These are phyloP conservation scores for Allacma fusca DNA, from an alignment of 2,888 invertebrate genomes.

Conservation along the genomic window DNA sequence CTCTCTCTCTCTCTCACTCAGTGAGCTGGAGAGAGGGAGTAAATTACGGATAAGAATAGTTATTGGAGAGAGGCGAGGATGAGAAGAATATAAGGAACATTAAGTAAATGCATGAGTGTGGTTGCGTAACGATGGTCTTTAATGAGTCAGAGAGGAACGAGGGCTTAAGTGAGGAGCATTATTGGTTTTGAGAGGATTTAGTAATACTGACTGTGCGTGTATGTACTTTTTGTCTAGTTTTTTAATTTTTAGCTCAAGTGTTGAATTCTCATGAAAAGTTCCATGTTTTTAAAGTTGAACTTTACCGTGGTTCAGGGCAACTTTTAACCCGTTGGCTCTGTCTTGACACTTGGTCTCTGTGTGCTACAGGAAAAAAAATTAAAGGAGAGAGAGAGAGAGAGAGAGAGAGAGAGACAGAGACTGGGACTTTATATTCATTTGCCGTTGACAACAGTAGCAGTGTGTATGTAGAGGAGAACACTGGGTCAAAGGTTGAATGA, in stretches of 20 bases:
- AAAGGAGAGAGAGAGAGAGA: constrained; percentile 24
- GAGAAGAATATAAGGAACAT: not conserved
- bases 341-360: constrained; percentile 39
- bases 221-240: not conserved
- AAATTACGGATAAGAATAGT: not conserved
- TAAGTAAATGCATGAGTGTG: constrained; percentile 1
- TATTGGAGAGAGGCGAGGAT: not conserved
- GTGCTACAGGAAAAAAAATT: constrained; percentile 5
- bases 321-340: constrained; percentile 50
- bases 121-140: constrained; percentile 23
- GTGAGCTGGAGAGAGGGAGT: constrained; percentile 25
- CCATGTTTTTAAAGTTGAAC: constrained; percentile 43
- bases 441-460: constrained; percentile 18
- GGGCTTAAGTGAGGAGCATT: not conserved
- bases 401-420: not conserved
- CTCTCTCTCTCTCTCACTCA: too few species aligned
- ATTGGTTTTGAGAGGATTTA: constrained; percentile 11
- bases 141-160: constrained; percentile 22
- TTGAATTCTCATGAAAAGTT: constrained; percentile 22
- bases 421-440: not conserved
- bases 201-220: not conserved
- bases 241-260: constrained; percentile 8
- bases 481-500: constrained; percentile 47
- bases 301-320: constrained; percentile 48
- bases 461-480: constrained; percentile 19